These are phyloP conservation scores for Hypotaenidia okinawae DNA, from an alignment of 2,797 vertebrate species.

Conservation along the genomic window DNA sequence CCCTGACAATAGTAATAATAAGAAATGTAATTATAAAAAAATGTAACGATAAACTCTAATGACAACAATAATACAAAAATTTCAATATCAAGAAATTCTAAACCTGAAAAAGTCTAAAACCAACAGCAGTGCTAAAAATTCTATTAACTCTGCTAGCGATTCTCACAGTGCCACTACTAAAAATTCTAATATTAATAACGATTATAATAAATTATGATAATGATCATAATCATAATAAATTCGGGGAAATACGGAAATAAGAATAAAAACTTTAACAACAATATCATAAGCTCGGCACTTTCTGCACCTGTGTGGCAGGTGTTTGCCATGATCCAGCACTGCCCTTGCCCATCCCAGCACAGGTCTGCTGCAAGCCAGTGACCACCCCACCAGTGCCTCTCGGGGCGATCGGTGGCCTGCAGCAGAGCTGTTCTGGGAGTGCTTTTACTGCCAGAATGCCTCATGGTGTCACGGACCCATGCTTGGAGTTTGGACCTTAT, in stretches of 20 bases:
- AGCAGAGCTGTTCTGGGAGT: rapidly evolving
- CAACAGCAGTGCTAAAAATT: too few species aligned
- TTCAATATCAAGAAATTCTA: not conserved
- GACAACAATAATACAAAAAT: rapidly evolving
- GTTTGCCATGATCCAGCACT: not conserved
- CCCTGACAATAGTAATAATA: too few species aligned
- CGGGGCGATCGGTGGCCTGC: rapidly evolving
- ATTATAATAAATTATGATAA: too few species aligned
- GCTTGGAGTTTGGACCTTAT: not conserved
- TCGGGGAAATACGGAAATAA: not conserved
- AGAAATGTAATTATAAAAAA: not conserved
- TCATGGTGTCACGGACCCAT: rapidly evolving
- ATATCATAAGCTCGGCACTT: rapidly evolving
- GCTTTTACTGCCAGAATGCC: not conserved
- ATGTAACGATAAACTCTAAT: not conserved
- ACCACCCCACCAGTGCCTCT: too few species aligned
- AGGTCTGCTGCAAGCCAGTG: too few species aligned
- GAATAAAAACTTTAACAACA: not conserved
- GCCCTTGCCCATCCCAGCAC: too few species aligned
- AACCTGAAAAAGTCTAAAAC: too few species aligned
- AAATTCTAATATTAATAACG: too few species aligned
- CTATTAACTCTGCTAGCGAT: too few species aligned
- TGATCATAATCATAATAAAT: too few species aligned
- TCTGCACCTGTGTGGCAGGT: rapidly evolving
- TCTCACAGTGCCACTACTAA: not conserved